These are phyloP conservation scores for Serripes groenlandicus DNA, from an alignment of 2,888 invertebrate species.

Conservation along the genomic window DNA sequence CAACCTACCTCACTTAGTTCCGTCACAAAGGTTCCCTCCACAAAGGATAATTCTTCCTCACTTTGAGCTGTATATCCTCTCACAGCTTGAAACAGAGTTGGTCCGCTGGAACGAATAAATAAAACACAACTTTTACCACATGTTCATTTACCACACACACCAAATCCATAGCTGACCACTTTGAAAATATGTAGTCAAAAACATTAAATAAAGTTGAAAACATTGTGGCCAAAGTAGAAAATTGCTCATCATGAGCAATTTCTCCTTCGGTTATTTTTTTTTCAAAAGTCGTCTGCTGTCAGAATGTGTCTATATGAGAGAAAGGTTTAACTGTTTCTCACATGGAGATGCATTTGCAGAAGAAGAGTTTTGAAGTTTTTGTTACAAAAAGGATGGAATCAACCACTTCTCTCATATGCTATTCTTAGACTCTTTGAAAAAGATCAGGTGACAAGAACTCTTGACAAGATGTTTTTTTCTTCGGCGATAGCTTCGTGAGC, in stretches of 20 bases:
- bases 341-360: no score
- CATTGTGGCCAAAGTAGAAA: background rate
- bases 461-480: no score
- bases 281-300: no score
- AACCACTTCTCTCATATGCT: no score
- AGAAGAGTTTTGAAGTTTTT: no score
- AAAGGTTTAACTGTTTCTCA: background rate
- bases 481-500: no score
- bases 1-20: constrained; percentile 75
- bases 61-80: constrained; percentile 67
- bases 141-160: background rate
- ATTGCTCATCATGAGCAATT: background rate
- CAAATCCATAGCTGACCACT: background rate
- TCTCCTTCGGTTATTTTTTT: background rate
- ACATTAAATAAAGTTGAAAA: background rate
- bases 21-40: constrained; percentile 75
- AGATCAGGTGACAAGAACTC: no score
- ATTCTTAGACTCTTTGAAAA: no score
- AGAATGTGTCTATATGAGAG: no score
- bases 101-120: constrained; percentile 2
- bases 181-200: background rate
- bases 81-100: constrained; percentile 66
- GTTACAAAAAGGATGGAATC: no score
- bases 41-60: constrained; percentile 75
- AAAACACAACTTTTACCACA: background rate